These are phyloP conservation scores for Percina caprodes DNA, from an alignment of 2,113 vertebrate species.

Conservation along the genomic window DNA sequence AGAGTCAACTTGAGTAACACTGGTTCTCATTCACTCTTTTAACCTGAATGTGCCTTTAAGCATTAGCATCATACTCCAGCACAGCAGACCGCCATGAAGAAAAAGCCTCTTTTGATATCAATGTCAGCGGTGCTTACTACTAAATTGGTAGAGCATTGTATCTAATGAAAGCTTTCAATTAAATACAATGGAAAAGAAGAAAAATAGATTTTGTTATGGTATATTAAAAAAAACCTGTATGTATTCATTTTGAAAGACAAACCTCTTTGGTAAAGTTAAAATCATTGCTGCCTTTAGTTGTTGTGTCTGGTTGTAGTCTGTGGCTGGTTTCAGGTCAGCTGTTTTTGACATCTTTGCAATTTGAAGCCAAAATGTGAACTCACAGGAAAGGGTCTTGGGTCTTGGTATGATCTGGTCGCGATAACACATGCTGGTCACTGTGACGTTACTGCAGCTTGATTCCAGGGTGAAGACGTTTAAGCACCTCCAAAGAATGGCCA, in stretches of 20 bases:
- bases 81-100: neutral
- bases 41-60: neutral
- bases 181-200: neutral
- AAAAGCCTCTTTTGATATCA: constrained; percentile 12
- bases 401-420: neutral
- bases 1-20: too few relatives aligned
- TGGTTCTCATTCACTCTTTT: too few relatives aligned
- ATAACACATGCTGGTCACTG: neutral
- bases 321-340: constrained; percentile 29
- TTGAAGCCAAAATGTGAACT: constrained; percentile 29
- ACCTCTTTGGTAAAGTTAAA: neutral
- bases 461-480: neutral
- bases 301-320: neutral
- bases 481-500: neutral
- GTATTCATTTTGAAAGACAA: neutral
- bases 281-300: neutral
- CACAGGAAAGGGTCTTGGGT: neutral
- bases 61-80: neutral
- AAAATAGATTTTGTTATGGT: too few relatives aligned
- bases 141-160: neutral
- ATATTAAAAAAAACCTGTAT: too few relatives aligned
- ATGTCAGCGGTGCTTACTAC: neutral
- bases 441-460: neutral
- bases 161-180: neutral
- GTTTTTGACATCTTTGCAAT: constrained; percentile 20